phyloP scores from a whole-genome alignment of 2,797 vertebrate genomes.

The Acropternis orthonyx region DNA sequence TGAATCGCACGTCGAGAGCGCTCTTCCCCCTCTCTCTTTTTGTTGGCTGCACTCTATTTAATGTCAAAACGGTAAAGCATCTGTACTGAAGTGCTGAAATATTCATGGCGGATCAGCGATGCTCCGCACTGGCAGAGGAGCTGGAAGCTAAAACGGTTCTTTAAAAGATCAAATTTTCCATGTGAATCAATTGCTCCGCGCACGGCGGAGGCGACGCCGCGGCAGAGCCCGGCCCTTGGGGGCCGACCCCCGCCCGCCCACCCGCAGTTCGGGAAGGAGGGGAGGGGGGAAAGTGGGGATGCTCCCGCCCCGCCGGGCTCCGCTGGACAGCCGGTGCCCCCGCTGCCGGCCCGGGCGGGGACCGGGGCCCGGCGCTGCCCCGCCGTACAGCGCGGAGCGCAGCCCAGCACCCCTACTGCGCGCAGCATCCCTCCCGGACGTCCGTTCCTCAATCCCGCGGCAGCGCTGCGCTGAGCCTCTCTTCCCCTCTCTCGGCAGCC shows the following conservation, averaged over 20 bases:
- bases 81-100: slow-evolving; percentile 71
- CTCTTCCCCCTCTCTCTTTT: slow-evolving; percentile 6
- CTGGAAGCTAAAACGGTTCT: slow-evolving; percentile 67
- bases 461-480: background rate
- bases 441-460: background rate
- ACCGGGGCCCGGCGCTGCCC: background rate
- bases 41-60: slow-evolving; percentile 65
- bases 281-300: background rate
- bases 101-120: slow-evolving; percentile 64
- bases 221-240: background rate
- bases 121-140: slow-evolving; percentile 38
- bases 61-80: slow-evolving; percentile 67
- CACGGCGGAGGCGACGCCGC: background rate
- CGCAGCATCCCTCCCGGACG: background rate
- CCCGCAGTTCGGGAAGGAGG: background rate
- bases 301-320: background rate
- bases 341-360: background rate
- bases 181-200: slow-evolving; percentile 57
- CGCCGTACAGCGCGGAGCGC: background rate
- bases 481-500: background rate
- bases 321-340: background rate
- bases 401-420: background rate
- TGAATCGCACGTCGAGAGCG: slow-evolving; percentile 2
- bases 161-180: slow-evolving; percentile 67
- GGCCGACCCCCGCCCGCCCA: background rate